Base-by-base conservation (phyloP, 2,113 vertebrate genomes). In the Ivindomyrus marchei region DNA sequence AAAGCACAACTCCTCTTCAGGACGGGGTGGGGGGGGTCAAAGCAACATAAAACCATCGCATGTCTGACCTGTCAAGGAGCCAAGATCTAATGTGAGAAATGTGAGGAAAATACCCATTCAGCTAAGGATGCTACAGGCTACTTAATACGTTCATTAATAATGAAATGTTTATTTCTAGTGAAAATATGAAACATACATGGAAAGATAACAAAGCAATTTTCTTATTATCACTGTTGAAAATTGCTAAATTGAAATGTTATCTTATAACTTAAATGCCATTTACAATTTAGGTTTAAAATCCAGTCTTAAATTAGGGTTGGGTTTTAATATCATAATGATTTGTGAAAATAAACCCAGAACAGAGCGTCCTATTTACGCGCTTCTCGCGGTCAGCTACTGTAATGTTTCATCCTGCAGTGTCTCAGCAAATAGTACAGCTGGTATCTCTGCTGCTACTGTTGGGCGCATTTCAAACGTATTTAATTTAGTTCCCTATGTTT, bases 1-100 rank as follows among this genome's bases (percentile, higher is more conserved):
- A 89, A 87, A 90, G 90, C 45, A n/a, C 10, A 50, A 77, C 90
- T 56, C 52, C 89, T 88, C 62, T 90, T 24, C 50, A 11, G 42
- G 47, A 24, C 19, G 77, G 89, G 36, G 86, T 70, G 86, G 66
- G n/a, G 10, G 70, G 70, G 11, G 31, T 13, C 31, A 15, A 13
- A 77, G 21, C 13, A 11, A 36, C 52, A 47, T 47, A 50, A 62
- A 53, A 89, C 31, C 88, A 83, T 56, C 10, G 83, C 70, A 87
- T 47, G 56, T 31, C 58, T 77, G 46, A 66, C 17, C 49, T 77
- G 62, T 52, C n/a, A 74, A 74, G 66, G 70, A 24, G 10, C 46
- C 62, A 27, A 11, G 24, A 66, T 66, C n/a, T 27, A 27, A 66
- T 4, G 62, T 66, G 62, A 66, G 62, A 27, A 46, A 86, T 36